Percentiles rank a stretch among this genome's conserved stretches.
These are phyloP conservation scores for Synanthedon vespiformis DNA, from an alignment of 2,888 invertebrate species.

Conservation along the genomic window DNA sequence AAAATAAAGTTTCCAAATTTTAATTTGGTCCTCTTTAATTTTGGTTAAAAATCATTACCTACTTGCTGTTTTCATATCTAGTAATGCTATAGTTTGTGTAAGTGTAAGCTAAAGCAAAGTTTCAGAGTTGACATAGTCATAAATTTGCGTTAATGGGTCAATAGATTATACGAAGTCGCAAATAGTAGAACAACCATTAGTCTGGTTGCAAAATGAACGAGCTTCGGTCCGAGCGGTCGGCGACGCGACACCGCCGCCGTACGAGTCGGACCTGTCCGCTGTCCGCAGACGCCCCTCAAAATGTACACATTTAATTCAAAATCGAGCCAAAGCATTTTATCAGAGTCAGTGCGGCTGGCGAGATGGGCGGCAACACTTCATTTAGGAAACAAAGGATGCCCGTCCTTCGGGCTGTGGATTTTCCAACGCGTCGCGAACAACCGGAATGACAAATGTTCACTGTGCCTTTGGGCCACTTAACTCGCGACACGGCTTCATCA, in stretches of 20 bases:
- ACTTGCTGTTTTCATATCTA: no score
- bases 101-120: no score
- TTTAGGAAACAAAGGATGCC: slow-evolving; percentile 28
- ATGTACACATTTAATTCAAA: slow-evolving; percentile 5
- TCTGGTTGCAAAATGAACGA: background rate
- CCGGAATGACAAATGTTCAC: slow-evolving; percentile 20
- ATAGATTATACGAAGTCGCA: background rate
- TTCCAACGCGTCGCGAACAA: slow-evolving; percentile 7
- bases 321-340: slow-evolving; percentile 14
- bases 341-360: slow-evolving; percentile 8
- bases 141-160: background rate
- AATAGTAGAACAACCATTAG: background rate
- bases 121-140: background rate
- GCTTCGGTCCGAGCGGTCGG: background rate
- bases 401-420: slow-evolving; percentile 6
- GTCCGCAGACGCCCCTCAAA: slow-evolving; percentile 8
- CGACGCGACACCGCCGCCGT: background rate
- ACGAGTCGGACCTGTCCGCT: slow-evolving; percentile 1
- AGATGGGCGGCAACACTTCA: slow-evolving; percentile 21
- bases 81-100: no score
- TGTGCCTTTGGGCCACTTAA: slow-evolving; percentile 11
- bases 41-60: no score
- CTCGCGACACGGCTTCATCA: background rate
- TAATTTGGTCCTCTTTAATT: no score
- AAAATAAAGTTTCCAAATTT: no score